phyloP scores from a whole-genome alignment of 30 jellyfish, hydroid and myxozoan genomes.

The Rhopilema esculentum region DNA sequence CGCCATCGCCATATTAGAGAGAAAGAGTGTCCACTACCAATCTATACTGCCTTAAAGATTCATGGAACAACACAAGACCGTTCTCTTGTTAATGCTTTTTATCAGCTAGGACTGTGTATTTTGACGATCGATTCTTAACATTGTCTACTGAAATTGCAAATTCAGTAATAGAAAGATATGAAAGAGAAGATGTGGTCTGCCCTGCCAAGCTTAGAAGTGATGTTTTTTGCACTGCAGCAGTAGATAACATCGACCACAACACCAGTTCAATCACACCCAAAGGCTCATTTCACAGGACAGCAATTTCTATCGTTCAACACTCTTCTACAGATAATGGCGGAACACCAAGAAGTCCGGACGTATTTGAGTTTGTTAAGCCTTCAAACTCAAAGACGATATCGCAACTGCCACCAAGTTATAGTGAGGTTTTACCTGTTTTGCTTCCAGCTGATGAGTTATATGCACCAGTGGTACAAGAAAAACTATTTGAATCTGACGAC shows the following conservation, averaged over 20 bases:
- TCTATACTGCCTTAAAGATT: constrained; percentile 23
- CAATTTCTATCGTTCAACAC: constrained; percentile 41
- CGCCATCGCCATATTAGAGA: constrained; percentile 14
- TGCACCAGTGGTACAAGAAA: constrained; percentile 14
- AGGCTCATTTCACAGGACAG: constrained; percentile 45
- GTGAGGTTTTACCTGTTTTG: background rate
- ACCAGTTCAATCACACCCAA: constrained; percentile 23
- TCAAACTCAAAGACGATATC: constrained; percentile 3
- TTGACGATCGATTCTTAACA: constrained; percentile 17
- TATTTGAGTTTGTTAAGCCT: constrained; percentile 10
- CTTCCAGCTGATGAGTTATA: constrained; percentile 17
- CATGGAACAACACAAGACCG: constrained; percentile 34
- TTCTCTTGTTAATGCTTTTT: constrained; percentile 1
- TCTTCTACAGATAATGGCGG: constrained; percentile 10
- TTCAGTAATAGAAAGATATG: background rate
- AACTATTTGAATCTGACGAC: constrained; percentile 13
- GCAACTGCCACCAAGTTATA: constrained; percentile 5
- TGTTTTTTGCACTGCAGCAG: constrained; percentile 19
- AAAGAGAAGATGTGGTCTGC: constrained; percentile 34
- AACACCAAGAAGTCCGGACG: constrained; percentile 15
- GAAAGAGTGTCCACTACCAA: constrained; percentile 47
- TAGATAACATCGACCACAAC: constrained; percentile 37
- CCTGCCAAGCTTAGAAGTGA: constrained; percentile 16
- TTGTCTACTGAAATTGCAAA: constrained; percentile 9
- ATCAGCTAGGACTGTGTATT: constrained; percentile 6